Evolutionary conservation across 2,888 invertebrate genomes (phyloP).

Genomic region (Ormia ochracea): DNA sequence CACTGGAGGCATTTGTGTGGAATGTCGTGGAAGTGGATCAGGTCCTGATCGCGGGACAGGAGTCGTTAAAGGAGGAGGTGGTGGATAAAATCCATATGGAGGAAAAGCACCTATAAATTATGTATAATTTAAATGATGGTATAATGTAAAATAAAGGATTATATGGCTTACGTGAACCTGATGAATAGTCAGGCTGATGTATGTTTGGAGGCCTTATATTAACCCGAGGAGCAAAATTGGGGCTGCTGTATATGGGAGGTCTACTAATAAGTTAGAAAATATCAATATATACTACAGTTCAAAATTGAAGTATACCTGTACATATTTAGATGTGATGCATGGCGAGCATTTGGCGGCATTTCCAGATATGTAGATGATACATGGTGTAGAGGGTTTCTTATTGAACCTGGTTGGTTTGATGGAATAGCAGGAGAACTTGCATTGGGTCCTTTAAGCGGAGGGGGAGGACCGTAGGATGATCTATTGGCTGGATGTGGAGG

Average conservation of each 20-base stretch:
- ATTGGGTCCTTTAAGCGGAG: conserved; percentile 70
- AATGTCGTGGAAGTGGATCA: conserved; percentile 25
- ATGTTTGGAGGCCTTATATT: conserved; percentile 66
- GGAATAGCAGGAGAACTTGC: conserved; percentile 62
- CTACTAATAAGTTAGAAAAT: conserved; percentile 57
- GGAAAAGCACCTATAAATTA: conserved; percentile 65
- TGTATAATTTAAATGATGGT: neutral
- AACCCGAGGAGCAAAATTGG: conserved; percentile 72
- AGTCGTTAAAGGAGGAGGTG: conserved; percentile 71
- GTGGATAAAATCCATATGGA: conserved; percentile 74
- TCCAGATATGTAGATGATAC: conserved; percentile 54
- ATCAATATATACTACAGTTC: neutral
- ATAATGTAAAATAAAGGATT: neutral
- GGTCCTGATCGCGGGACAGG: conserved; percentile 62
- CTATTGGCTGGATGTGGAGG: conserved; percentile 67
- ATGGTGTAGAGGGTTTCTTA: conserved; percentile 50
- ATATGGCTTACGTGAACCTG: conserved; percentile 70
- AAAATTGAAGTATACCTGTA: conserved; percentile 69
- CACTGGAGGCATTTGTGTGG: conserved; percentile 38
- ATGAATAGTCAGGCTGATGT: conserved; percentile 68
- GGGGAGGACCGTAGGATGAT: conserved; percentile 76
- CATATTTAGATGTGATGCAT: conserved; percentile 73
- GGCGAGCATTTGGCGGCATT: conserved; percentile 71
- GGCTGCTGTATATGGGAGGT: conserved; percentile 74
- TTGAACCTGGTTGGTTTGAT: conserved; percentile 30